These are phyloP conservation scores for Pampus argenteus DNA, from an alignment of 2,797 vertebrate genomes.

Conservation along the genomic window DNA sequence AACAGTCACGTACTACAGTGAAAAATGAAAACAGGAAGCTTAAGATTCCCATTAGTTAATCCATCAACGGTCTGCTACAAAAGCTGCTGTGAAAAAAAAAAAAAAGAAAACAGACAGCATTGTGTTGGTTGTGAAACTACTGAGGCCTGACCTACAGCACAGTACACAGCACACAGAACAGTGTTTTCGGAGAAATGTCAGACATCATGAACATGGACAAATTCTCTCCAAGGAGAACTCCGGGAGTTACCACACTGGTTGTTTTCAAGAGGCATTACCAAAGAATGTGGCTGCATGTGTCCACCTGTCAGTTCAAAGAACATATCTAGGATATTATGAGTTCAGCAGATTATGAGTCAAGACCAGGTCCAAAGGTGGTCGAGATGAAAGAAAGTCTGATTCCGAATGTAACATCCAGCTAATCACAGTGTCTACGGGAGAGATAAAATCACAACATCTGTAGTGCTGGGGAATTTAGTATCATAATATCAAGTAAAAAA, in stretches of 20 bases:
- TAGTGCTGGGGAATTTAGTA: neutral
- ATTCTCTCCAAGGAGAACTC: constrained; percentile 43
- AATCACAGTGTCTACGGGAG: neutral
- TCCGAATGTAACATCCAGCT: neutral
- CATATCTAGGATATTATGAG: neutral
- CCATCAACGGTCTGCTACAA: constrained; percentile 20
- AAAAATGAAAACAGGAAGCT: constrained; percentile 74
- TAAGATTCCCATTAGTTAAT: constrained; percentile 44
- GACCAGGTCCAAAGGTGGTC: too few species aligned
- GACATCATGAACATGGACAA: constrained; percentile 16
- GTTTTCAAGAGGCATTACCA: neutral
- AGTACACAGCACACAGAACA: constrained; percentile 36
- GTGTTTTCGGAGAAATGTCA: constrained; percentile 36
- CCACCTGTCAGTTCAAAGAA: neutral
- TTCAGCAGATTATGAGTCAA: neutral
- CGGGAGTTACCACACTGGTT: neutral
- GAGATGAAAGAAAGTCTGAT: neutral
- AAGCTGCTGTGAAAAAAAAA: constrained; percentile 42
- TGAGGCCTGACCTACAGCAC: constrained; percentile 55
- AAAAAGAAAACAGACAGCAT: constrained; percentile 37
- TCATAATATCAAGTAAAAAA: neutral
- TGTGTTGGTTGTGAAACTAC: constrained; percentile 55
- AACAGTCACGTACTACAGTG: constrained; percentile 11
- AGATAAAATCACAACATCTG: neutral
- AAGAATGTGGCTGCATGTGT: neutral